phyloP scores from a whole-genome alignment of 1,140 invertebrate genomes.

The Coptotermes formosanus region DNA sequence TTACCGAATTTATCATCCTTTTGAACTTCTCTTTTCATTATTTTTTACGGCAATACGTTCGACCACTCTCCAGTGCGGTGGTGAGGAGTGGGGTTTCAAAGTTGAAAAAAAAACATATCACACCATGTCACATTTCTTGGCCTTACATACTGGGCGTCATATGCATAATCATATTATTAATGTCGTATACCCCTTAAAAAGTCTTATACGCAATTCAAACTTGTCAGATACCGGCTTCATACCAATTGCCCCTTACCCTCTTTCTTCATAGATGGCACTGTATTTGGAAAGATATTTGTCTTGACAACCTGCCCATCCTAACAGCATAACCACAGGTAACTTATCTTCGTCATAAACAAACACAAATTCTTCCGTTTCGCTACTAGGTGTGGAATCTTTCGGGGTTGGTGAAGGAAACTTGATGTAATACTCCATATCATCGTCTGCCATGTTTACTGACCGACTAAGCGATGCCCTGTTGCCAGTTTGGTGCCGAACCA shows the following conservation, averaged over 20 bases:
- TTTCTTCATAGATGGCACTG: constrained; percentile 72
- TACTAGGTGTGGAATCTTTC: constrained; percentile 41
- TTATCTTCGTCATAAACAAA: constrained; percentile 59
- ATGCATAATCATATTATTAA: too few species aligned
- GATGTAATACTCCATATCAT: constrained; percentile 62
- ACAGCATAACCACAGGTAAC: constrained; percentile 67
- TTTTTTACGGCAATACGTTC: too few species aligned
- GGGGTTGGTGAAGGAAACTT: constrained; percentile 55
- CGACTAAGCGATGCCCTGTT: not conserved
- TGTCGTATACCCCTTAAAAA: too few species aligned
- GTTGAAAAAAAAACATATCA: too few species aligned
- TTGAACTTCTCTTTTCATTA: too few species aligned
- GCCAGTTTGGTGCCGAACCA: not conserved
- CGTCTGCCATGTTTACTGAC: constrained; percentile 39
- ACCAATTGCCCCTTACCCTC: constrained; percentile 56
- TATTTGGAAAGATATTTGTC: constrained; percentile 76
- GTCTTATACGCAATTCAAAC: too few species aligned
- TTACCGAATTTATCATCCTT: too few species aligned
- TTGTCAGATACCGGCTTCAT: not conserved
- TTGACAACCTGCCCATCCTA: constrained; percentile 78
- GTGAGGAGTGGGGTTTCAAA: too few species aligned
- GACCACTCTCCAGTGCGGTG: too few species aligned
- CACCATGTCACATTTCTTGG: too few species aligned
- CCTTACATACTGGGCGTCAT: too few species aligned
- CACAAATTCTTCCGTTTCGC: constrained; percentile 52